Evolutionary conservation across 2,113 vertebrate species (phyloP).

Genomic region (Mohoua ochrocephala): DNA sequence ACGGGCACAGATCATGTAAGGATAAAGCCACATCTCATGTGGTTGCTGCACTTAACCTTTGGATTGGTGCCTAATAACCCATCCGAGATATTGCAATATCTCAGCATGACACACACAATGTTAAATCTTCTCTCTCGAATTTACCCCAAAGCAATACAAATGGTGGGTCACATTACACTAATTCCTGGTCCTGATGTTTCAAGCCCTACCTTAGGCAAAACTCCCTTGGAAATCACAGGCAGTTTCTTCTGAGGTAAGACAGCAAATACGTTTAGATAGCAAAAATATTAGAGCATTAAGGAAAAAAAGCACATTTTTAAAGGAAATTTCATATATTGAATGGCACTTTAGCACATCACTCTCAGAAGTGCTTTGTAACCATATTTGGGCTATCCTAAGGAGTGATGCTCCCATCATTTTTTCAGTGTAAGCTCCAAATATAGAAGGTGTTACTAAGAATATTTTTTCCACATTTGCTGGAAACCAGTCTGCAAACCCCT

Average conservation of each 20-base stretch:
- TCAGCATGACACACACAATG: conserved; percentile 63
- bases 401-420: background rate
- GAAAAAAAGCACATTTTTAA: background rate
- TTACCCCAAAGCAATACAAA: conserved; percentile 66
- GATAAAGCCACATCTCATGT: conserved; percentile 60
- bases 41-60: conserved; percentile 63
- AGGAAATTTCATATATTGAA: background rate
- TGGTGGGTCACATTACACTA: conserved; percentile 66
- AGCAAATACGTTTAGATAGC: background rate
- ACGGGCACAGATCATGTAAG: conserved; percentile 29
- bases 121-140: conserved; percentile 56
- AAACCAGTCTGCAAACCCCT: background rate
- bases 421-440: background rate
- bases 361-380: background rate
- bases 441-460: background rate
- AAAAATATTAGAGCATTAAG: background rate
- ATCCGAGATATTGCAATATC: conserved; percentile 65
- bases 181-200: conserved; percentile 60
- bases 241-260: background rate
- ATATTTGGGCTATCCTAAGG: background rate
- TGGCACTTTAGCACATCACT: background rate
- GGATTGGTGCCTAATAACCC: conserved; percentile 59
- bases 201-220: conserved; percentile 55
- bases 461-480: background rate
- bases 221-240: conserved; percentile 20